phyloP scores from a whole-genome alignment of 2,888 invertebrate species.

The Cistogaster globosa region DNA sequence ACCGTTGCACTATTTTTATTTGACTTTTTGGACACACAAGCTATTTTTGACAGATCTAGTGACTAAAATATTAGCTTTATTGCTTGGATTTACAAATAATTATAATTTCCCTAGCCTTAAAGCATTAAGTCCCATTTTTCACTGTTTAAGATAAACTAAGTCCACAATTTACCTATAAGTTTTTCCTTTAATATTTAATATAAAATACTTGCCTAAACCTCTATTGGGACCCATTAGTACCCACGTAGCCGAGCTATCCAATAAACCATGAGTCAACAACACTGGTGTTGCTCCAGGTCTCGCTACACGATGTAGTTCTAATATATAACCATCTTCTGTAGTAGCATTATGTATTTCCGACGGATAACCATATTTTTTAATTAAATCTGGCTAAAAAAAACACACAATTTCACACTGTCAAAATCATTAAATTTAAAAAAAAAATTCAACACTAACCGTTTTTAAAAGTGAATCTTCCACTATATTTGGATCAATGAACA shows the following conservation, averaged over 20 bases:
- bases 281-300: constrained; percentile 84
- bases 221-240: constrained; percentile 88
- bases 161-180: too few species aligned
- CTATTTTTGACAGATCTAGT: too few species aligned
- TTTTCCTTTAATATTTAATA: too few species aligned
- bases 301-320: constrained; percentile 89
- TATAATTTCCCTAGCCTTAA: too few species aligned
- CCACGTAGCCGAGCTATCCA: constrained; percentile 90
- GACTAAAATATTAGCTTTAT: too few species aligned
- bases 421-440: neutral
- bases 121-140: too few species aligned
- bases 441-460: constrained; percentile 75
- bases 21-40: too few species aligned
- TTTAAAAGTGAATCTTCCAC: constrained; percentile 78
- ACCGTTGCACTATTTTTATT: too few species aligned
- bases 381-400: constrained; percentile 83
- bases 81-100: too few species aligned
- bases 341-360: constrained; percentile 86
- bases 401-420: constrained; percentile 18
- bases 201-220: constrained; percentile 85
- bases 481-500: constrained; percentile 77
- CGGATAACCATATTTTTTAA: constrained; percentile 86
- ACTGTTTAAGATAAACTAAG: too few species aligned
- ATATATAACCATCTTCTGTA: constrained; percentile 91
- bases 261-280: constrained; percentile 88